phyloP scores from a whole-genome alignment of 2,113 vertebrate genomes.

The Clarias batrachus region DNA sequence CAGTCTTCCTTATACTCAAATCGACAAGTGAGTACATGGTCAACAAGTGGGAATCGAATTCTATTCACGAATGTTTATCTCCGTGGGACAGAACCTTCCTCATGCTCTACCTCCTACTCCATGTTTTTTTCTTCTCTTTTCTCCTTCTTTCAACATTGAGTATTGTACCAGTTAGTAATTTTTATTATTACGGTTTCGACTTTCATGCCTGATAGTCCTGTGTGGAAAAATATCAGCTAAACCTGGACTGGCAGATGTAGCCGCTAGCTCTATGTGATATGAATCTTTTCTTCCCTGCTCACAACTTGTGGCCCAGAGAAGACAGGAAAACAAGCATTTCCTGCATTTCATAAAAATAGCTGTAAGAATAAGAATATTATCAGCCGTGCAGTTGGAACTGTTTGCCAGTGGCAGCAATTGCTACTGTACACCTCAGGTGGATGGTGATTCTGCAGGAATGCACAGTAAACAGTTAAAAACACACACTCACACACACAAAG shows the following conservation, averaged over 20 bases:
- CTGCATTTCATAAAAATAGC: not conserved
- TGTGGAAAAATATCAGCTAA: not conserved
- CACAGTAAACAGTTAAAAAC: not conserved
- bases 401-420: not conserved
- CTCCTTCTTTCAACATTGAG: not conserved
- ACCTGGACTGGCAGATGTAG: not conserved
- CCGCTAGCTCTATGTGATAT: not conserved
- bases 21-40: not conserved
- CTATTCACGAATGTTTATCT: not conserved
- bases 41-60: slow-evolving; percentile 11
- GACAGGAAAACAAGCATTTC: not conserved
- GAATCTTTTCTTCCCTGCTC: not conserved
- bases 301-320: not conserved
- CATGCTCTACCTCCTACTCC: not conserved
- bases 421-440: not conserved
- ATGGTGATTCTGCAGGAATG: not conserved
- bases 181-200: not conserved
- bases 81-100: not conserved
- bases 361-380: not conserved
- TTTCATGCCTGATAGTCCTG: not conserved
- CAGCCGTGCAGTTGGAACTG: not conserved
- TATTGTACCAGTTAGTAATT: not conserved
- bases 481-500: not conserved
- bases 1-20: not conserved
- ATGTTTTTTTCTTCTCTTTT: not conserved